Percentiles rank a stretch among this genome's conserved stretches.
Evolutionary conservation across 2,888 invertebrate species (phyloP).

Genomic region (Amiota communis): DNA sequence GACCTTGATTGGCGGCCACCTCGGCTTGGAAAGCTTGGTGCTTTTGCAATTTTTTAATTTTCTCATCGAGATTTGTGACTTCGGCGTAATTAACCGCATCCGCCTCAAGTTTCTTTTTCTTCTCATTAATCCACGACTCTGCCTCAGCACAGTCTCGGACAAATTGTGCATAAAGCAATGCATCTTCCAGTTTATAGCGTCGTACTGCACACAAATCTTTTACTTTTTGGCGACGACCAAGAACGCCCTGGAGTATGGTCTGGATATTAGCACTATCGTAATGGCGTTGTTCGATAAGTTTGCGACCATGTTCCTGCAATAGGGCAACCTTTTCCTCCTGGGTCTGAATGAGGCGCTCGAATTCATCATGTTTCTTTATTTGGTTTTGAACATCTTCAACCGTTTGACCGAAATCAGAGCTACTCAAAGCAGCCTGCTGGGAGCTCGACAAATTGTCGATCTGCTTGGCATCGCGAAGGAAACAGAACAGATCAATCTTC

Average conservation of each 20-base stretch:
- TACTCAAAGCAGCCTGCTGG: conserved; percentile 86
- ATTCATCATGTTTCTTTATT: conserved; percentile 94
- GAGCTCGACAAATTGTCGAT: conserved; percentile 90
- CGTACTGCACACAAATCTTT: conserved; percentile 79
- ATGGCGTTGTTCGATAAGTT: conserved; percentile 91
- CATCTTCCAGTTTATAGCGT: conserved; percentile 82
- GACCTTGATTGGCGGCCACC: conserved; percentile 87
- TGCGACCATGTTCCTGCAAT: conserved; percentile 87
- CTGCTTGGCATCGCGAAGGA: conserved; percentile 93
- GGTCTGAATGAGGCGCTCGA: conserved; percentile 90
- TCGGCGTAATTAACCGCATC: conserved; percentile 80
- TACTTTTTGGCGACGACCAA: conserved; percentile 80
- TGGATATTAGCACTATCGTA: conserved; percentile 89
- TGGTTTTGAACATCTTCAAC: conserved; percentile 93
- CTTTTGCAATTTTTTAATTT: conserved; percentile 94
- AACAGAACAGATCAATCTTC: conserved; percentile 93
- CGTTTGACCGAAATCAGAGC: conserved; percentile 82
- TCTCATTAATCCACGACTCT: conserved; percentile 92
- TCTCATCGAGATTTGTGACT: conserved; percentile 91
- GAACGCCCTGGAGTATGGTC: conserved; percentile 82
- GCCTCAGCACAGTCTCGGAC: conserved; percentile 93
- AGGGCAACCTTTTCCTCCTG: conserved; percentile 89
- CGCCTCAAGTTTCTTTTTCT: conserved; percentile 87
- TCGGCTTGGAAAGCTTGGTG: conserved; percentile 97
- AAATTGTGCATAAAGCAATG: conserved; percentile 90